These are phyloP conservation scores for Lagopus muta DNA, from an alignment of 2,113 vertebrate species.

Conservation along the genomic window DNA sequence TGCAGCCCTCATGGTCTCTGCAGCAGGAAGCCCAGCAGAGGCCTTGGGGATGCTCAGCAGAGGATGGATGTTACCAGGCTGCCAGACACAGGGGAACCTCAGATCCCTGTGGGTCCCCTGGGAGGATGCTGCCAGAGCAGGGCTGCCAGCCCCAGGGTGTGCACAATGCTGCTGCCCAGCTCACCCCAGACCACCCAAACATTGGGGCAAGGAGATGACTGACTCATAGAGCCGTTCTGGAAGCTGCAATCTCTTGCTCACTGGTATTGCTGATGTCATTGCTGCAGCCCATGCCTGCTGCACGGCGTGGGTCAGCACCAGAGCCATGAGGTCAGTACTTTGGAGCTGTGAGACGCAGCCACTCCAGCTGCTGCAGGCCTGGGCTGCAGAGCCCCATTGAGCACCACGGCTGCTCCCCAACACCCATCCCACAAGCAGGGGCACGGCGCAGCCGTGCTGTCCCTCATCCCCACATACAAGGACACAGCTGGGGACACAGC, in stretches of 20 bases:
- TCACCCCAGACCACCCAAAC: slow-evolving; percentile 62
- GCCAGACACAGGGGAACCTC: not conserved
- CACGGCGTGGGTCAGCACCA: not conserved
- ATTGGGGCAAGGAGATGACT: slow-evolving; percentile 21
- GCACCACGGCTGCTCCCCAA: not conserved
- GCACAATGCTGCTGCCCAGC: not conserved
- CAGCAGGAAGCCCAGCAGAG: not conserved
- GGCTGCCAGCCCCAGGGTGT: not conserved
- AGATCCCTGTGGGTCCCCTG: not conserved
- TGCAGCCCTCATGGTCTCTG: rapidly evolving
- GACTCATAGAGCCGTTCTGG: slow-evolving; percentile 33
- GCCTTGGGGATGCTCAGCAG: not conserved
- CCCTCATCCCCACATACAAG: not conserved
- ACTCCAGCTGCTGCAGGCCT: not conserved
- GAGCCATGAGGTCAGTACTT: not conserved
- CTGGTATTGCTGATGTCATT: not conserved
- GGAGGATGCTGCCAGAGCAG: not conserved
- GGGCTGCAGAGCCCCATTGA: not conserved
- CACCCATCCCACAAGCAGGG: rapidly evolving
- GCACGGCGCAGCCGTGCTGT: too few relatives aligned
- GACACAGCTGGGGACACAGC: not conserved
- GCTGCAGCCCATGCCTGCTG: not conserved
- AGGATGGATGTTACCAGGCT: not conserved
- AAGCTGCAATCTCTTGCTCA: slow-evolving; percentile 40
- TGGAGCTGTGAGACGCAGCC: not conserved